Percentiles rank a stretch among this genome's conserved stretches.
Evolutionary conservation across 2,888 invertebrate species (phyloP).

Genomic region (Yponomeuta sedellus): DNA sequence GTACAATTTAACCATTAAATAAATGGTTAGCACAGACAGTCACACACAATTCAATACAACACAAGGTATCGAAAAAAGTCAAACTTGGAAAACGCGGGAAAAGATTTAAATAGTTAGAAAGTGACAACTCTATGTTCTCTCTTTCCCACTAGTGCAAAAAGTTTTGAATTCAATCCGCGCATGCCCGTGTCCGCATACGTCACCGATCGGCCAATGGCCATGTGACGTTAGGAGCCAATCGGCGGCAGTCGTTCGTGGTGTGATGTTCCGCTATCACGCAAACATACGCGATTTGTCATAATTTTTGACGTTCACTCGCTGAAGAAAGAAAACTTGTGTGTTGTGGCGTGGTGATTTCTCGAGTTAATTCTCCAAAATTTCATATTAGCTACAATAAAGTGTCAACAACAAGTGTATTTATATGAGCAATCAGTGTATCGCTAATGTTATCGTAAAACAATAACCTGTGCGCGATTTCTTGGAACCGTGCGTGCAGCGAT

Average conservation of each 20-base stretch:
- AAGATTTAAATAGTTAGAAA: slow-evolving; percentile 15
- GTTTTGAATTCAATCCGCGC: slow-evolving; percentile 50
- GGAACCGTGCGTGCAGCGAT: slow-evolving; percentile 63
- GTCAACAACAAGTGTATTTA: not conserved
- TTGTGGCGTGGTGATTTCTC: not conserved
- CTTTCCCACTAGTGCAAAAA: slow-evolving; percentile 42
- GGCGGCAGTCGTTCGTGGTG: slow-evolving; percentile 43
- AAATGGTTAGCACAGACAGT: too few relatives aligned
- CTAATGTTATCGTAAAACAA: slow-evolving; percentile 16
- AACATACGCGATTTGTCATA: slow-evolving; percentile 33
- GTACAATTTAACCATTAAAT: too few relatives aligned
- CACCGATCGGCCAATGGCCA: slow-evolving; percentile 34
- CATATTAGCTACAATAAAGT: not conserved
- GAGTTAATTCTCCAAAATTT: not conserved
- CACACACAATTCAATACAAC: too few relatives aligned
- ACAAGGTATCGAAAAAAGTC: too few relatives aligned
- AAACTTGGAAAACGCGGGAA: slow-evolving; percentile 17
- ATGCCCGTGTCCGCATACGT: slow-evolving; percentile 57
- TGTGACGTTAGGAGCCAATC: slow-evolving; percentile 56
- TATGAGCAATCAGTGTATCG: not conserved
- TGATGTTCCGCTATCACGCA: slow-evolving; percentile 43
- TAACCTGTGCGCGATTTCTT: slow-evolving; percentile 62
- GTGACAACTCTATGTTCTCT: slow-evolving; percentile 21
- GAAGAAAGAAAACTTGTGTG: slow-evolving; percentile 14
- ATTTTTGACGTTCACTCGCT: slow-evolving; percentile 46